Conservation (phyloP, 2,888 invertebrate species). For the Cremastobaeus sp. region DNA sequence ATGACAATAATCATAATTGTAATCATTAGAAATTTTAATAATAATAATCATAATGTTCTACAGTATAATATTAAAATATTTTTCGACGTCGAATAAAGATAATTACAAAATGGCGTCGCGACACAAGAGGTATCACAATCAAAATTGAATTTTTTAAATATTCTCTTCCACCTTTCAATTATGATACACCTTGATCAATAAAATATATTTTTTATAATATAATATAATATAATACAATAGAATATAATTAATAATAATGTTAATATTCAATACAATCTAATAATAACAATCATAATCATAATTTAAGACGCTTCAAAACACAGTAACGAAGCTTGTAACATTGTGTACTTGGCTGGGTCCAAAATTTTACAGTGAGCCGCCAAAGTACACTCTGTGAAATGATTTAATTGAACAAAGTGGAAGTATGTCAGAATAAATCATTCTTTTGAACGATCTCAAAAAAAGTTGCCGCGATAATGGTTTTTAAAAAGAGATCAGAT, state of each 20-base stretch:
- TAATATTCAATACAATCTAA: slow-evolving; percentile 28
- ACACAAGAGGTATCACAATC: slow-evolving; percentile 28
- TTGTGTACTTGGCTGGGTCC: too few relatives aligned
- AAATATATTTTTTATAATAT: slow-evolving; percentile 52
- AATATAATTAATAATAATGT: slow-evolving; percentile 30
- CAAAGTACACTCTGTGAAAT: too few relatives aligned
- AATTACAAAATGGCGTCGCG: slow-evolving; percentile 45
- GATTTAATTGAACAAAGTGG: too few relatives aligned
- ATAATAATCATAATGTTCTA: slow-evolving; percentile 19
- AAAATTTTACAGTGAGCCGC: too few relatives aligned
- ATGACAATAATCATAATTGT: slow-evolving; percentile 23
- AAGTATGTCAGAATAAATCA: too few relatives aligned
- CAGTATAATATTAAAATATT: slow-evolving; percentile 27
- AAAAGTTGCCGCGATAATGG: too few relatives aligned
- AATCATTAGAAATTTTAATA: slow-evolving; percentile 25
- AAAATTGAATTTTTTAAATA: slow-evolving; percentile 16
- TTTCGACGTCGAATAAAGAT: slow-evolving; percentile 14
- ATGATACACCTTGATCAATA: slow-evolving; percentile 39
- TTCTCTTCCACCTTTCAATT: slow-evolving; percentile 12
- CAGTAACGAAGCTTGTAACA: too few relatives aligned
- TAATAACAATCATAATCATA: slow-evolving; percentile 41
- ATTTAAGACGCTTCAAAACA: slow-evolving; percentile 48
- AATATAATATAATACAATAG: slow-evolving; percentile 24
- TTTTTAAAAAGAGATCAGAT: too few relatives aligned
- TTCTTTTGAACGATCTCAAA: too few relatives aligned